These are phyloP conservation scores for Epinotia ramella DNA, from an alignment of 2,888 invertebrate species.

Conservation along the genomic window DNA sequence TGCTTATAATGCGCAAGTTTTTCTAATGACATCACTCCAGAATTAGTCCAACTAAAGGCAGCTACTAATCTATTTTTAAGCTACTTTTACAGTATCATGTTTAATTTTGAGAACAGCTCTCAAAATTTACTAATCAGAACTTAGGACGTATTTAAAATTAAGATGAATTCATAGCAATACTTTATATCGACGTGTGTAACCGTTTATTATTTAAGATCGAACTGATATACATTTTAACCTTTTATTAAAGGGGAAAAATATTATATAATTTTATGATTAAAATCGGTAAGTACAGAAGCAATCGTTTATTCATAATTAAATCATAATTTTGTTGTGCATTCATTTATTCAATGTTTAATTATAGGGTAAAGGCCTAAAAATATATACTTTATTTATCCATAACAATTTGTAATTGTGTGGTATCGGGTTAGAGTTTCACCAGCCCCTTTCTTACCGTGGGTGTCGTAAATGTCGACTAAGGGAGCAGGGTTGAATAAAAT, in stretches of 20 bases:
- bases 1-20: background rate
- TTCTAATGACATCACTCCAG: slow-evolving; percentile 2
- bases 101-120: slow-evolving; percentile 34
- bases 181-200: slow-evolving; percentile 20
- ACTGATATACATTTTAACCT: slow-evolving; percentile 14
- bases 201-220: background rate
- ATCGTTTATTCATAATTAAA: no score
- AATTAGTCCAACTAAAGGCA: background rate
- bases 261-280: no score
- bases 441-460: no score
- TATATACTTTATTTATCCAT: no score
- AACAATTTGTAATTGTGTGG: no score
- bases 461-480: no score
- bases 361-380: no score
- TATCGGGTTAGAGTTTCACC: no score
- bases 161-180: slow-evolving; percentile 38
- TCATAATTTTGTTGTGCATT: no score
- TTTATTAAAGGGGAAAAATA: background rate
- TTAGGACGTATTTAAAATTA: slow-evolving; percentile 27
- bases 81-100: background rate
- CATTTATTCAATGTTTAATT: no score
- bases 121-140: slow-evolving; percentile 35
- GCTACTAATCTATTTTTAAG: background rate
- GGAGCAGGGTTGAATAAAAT: no score
- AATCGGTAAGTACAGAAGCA: no score